Conservation (phyloP, 1,140 invertebrate species). For the Sogatella furcifera region DNA sequence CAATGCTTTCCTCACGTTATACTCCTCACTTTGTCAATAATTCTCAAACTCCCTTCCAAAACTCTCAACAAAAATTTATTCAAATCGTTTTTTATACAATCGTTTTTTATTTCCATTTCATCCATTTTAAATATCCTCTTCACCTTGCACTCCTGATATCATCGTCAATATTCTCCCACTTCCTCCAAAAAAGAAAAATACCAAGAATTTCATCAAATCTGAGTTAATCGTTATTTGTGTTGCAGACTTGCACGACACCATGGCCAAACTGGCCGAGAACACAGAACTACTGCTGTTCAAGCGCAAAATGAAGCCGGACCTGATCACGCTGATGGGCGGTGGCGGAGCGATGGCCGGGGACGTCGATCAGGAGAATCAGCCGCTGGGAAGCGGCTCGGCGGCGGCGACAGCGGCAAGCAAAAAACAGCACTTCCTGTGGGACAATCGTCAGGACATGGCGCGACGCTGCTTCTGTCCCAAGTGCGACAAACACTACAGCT, state of each 20-base stretch:
- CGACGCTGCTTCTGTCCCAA: conserved; percentile 13
- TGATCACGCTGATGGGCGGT: background rate
- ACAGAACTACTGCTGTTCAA: background rate
- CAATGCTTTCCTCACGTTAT: too few relatives aligned
- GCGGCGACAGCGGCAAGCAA: background rate
- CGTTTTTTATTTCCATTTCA: too few relatives aligned
- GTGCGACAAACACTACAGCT: conserved; percentile 34
- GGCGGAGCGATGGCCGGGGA: background rate
- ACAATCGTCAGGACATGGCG: background rate
- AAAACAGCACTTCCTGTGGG: background rate
- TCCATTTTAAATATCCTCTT: too few relatives aligned
- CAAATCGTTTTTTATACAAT: too few relatives aligned
- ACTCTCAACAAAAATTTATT: too few relatives aligned
- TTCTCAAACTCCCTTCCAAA: too few relatives aligned
- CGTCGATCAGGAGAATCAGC: background rate
- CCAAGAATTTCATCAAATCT: too few relatives aligned
- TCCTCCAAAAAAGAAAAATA: too few relatives aligned
- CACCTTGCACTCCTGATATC: too few relatives aligned
- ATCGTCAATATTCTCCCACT: too few relatives aligned
- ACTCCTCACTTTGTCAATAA: too few relatives aligned
- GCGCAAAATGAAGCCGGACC: background rate
- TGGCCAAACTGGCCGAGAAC: background rate
- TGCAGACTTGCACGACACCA: background rate
- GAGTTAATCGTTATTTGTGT: background rate
- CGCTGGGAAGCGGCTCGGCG: background rate